These are phyloP conservation scores for Gymnopithys bicolor DNA, from an alignment of 2,797 vertebrate species.

Conservation along the genomic window DNA sequence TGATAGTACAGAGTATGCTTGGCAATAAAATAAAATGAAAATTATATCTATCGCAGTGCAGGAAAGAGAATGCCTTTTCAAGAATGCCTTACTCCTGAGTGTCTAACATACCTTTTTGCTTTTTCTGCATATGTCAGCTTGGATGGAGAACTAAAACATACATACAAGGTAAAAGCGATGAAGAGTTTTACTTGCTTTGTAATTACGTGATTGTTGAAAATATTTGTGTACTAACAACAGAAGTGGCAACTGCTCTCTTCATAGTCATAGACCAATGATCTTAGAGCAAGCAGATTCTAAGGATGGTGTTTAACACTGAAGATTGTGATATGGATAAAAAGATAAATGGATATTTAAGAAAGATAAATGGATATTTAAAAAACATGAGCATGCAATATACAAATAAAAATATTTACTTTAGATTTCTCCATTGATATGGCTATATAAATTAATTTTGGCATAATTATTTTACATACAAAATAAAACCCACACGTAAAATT, in stretches of 20 bases:
- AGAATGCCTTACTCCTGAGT: not conserved
- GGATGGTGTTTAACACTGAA: not conserved
- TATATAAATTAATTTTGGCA: constrained; percentile 20
- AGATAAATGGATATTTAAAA: not conserved
- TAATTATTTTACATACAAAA: constrained; percentile 25
- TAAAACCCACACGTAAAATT: not conserved
- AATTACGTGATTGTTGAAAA: not conserved
- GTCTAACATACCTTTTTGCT: not conserved
- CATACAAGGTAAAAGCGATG: not conserved
- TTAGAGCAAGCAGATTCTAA: not conserved
- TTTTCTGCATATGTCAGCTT: not conserved
- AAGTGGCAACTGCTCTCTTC: not conserved
- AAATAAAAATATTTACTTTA: constrained; percentile 37
- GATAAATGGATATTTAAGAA: not conserved
- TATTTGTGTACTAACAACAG: not conserved
- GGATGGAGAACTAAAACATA: not conserved
- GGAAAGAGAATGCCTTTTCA: not conserved
- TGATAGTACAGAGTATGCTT: not conserved
- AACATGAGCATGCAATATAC: not conserved
- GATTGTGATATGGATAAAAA: not conserved
- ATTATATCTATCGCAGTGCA: not conserved
- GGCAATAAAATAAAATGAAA: not conserved
- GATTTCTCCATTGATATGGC: not conserved
- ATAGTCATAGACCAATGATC: not conserved
- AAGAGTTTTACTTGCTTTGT: not conserved